Evolutionary conservation across 2,113 vertebrate species (phyloP).

Genomic region (Chloropsis hardwickii): DNA sequence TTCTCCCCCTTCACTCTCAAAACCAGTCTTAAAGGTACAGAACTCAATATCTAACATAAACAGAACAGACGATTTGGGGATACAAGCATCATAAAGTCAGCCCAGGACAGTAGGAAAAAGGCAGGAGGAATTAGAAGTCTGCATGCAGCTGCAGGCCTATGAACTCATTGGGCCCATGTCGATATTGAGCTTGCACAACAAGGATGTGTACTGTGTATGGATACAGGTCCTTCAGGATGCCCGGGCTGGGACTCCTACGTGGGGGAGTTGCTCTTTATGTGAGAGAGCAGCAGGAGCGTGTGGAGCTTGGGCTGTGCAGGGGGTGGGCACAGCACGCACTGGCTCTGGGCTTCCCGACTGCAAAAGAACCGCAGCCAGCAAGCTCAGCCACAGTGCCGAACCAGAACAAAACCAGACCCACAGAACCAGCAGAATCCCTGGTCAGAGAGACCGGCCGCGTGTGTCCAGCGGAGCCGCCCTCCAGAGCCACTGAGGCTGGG

Average conservation of each 20-base stretch:
- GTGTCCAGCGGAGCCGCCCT: no score
- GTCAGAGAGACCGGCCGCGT: fast-evolving
- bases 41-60: no score
- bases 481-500: not conserved
- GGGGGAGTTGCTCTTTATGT: not conserved
- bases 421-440: no score
- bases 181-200: no score
- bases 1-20: no score
- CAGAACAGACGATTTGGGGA: no score
- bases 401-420: not conserved
- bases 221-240: not conserved
- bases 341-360: no score
- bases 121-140: not conserved
- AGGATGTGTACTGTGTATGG: no score
- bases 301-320: not conserved
- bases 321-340: fast-evolving
- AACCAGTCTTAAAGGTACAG: no score
- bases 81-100: no score
- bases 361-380: not conserved
- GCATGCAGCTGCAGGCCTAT: not conserved
- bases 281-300: not conserved
- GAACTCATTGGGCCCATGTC: not conserved
- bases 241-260: not conserved
- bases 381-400: not conserved
- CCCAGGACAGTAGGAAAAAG: not conserved